phyloP scores from a whole-genome alignment of 37 sponge, comb jelly and placozoan genomes.

The Theonella swinhoei region DNA sequence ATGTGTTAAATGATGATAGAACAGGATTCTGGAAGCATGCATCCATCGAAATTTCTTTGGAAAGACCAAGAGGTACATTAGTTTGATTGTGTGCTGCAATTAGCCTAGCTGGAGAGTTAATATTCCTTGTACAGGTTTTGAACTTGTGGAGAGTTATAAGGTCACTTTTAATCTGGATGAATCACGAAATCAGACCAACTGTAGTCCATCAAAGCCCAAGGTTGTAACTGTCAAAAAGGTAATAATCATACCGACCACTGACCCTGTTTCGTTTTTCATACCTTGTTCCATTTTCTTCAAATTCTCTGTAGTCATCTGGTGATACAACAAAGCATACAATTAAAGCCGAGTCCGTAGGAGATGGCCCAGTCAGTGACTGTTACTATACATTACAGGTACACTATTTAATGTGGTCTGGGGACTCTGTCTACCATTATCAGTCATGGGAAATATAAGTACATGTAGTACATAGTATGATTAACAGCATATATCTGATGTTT shows the following conservation, averaged over 20 bases:
- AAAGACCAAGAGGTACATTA: neutral
- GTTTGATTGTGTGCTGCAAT: no score
- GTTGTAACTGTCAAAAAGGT: no score
- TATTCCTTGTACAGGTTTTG: neutral
- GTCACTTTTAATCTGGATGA: neutral
- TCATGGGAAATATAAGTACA: no score
- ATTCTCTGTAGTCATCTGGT: no score
- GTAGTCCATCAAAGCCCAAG: neutral
- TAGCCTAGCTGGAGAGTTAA: no score
- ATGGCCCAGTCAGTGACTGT: neutral
- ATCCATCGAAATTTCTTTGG: conserved; percentile 4
- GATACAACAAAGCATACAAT: neutral
- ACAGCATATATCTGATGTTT: no score
- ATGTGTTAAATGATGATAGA: neutral
- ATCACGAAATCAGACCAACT: neutral
- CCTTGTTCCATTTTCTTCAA: no score
- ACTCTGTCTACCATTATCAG: neutral
- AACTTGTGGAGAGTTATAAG: neutral
- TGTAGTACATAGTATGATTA: no score
- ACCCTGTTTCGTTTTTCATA: no score
- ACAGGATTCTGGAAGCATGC: conserved; percentile 46
- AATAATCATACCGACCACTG: no score
- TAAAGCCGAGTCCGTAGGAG: neutral
- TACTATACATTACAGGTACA: neutral
- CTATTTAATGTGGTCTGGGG: neutral